Conservation (phyloP, 2,113 vertebrate species). For the Malurus alboscapulatus region DNA sequence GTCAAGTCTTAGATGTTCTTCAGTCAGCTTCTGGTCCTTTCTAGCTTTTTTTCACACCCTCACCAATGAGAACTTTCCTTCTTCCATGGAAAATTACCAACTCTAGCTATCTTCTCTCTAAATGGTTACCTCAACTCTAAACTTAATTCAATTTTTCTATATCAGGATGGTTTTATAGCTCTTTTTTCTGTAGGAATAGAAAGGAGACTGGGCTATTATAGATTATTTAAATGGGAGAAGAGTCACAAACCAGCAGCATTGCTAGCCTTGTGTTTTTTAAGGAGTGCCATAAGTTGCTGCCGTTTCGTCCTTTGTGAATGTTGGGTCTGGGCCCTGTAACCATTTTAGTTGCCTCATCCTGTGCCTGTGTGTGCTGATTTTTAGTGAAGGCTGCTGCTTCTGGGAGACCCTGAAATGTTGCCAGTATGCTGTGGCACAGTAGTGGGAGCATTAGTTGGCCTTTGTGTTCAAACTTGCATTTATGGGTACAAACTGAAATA, state of each 20-base stretch:
- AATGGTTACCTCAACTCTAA: neutral
- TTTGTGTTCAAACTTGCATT: neutral
- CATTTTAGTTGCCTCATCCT: neutral
- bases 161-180: neutral
- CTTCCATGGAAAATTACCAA: neutral
- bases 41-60: neutral
- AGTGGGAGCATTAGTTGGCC: neutral
- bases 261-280: neutral
- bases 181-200: too few species aligned
- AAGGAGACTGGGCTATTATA: neutral
- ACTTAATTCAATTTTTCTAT: neutral
- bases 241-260: neutral
- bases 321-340: neutral
- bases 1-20: neutral
- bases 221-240: neutral
- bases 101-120: neutral
- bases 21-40: neutral
- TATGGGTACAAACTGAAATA: neutral
- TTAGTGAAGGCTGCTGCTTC: neutral
- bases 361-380: neutral
- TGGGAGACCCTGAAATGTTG: neutral
- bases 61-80: accelerated
- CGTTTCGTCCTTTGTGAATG: neutral
- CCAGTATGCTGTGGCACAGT: neutral
- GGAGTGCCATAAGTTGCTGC: neutral